phyloP scores from a whole-genome alignment of 2,113 vertebrate species.

The Misgurnus anguillicaudatus region DNA sequence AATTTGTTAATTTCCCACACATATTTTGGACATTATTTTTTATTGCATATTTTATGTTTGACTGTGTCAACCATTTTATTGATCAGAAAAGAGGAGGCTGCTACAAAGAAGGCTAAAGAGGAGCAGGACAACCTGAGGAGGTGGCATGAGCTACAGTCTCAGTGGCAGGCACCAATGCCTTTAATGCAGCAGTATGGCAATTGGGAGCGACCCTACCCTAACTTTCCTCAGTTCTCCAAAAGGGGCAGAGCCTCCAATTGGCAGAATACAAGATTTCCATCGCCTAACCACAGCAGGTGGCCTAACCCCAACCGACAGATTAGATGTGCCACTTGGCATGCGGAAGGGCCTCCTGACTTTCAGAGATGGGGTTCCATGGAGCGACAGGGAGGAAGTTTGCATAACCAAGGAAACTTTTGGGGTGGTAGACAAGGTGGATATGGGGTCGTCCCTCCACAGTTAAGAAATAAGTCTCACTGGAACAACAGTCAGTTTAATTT shows the following conservation, averaged over 20 bases:
- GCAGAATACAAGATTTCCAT: constrained; percentile 67
- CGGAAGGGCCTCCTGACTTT: constrained; percentile 78
- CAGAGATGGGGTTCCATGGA: constrained; percentile 75
- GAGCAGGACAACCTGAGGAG: constrained; percentile 65
- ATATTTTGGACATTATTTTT: not conserved
- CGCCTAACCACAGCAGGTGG: constrained; percentile 67
- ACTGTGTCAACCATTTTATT: not conserved
- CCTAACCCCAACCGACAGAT: constrained; percentile 70
- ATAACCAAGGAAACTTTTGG: constrained; percentile 36
- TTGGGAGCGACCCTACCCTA: constrained; percentile 73
- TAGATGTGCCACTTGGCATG: constrained; percentile 85
- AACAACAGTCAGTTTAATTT: constrained; percentile 61
- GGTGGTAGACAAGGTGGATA: constrained; percentile 69
- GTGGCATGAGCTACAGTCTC: constrained; percentile 74
- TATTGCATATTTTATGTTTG: not conserved
- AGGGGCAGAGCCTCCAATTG: constrained; percentile 64
- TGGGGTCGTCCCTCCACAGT: constrained; percentile 54
- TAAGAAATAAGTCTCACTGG: constrained; percentile 58
- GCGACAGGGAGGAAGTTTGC: constrained; percentile 61
- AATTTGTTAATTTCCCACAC: too few relatives aligned
- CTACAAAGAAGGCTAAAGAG: constrained; percentile 68
- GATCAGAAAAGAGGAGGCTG: constrained; percentile 78
- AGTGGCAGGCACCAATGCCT: constrained; percentile 69
- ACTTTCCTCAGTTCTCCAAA: constrained; percentile 62
- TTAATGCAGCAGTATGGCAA: constrained; percentile 69